phyloP scores from a whole-genome alignment of 2,888 invertebrate species.

The Agriotes lineatus region DNA sequence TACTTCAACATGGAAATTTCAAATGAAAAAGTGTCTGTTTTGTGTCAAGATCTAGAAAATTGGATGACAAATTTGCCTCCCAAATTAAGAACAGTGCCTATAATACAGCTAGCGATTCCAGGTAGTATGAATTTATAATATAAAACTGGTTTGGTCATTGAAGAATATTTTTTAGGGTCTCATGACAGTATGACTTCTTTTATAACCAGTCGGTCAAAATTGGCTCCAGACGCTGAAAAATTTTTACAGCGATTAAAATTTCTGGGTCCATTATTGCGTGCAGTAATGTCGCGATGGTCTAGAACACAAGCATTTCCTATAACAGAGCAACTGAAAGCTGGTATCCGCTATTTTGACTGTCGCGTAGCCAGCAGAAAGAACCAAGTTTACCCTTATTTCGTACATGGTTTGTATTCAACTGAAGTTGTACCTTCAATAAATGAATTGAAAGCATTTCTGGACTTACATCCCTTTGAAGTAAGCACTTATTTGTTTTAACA shows the following conservation, averaged over 20 bases:
- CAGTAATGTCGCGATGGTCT: constrained; percentile 75
- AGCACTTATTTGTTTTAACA: too few relatives aligned
- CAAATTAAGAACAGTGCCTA: constrained; percentile 71
- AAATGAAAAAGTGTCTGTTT: neutral
- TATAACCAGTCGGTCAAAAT: constrained; percentile 73
- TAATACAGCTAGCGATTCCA: constrained; percentile 82
- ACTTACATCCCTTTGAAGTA: constrained; percentile 79
- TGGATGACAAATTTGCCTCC: constrained; percentile 81
- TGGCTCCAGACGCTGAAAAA: constrained; percentile 82
- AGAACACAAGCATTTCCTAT: constrained; percentile 79
- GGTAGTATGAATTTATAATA: too few relatives aligned
- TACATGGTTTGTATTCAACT: constrained; percentile 84
- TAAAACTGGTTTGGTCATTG: too few relatives aligned
- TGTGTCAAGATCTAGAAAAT: constrained; percentile 67
- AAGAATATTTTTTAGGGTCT: constrained; percentile 82
- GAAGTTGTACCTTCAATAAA: constrained; percentile 74
- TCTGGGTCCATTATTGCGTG: constrained; percentile 73
- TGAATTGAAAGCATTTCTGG: constrained; percentile 77
- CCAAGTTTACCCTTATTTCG: constrained; percentile 75
- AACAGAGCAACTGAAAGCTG: constrained; percentile 78
- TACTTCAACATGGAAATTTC: neutral
- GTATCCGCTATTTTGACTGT: constrained; percentile 88
- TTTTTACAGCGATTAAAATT: constrained; percentile 74
- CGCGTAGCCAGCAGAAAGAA: constrained; percentile 76
- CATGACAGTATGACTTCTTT: constrained; percentile 88